phyloP scores from a whole-genome alignment of 2,113 vertebrate genomes.

The Gopherus evgoodei region DNA sequence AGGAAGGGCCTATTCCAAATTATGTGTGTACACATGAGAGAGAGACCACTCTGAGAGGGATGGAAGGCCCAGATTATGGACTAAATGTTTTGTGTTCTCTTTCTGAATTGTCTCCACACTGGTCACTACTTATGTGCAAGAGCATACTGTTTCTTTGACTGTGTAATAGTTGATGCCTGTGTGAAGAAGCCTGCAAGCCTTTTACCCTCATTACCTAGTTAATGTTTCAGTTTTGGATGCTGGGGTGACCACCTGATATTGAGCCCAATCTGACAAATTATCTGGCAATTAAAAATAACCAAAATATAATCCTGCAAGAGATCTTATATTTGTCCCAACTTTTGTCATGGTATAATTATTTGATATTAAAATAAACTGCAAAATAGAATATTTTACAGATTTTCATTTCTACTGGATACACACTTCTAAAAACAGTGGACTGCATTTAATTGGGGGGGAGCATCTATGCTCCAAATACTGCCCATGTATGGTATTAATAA shows the following conservation, averaged over 20 bases:
- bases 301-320: background rate
- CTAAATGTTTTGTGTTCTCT: accelerated
- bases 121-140: background rate
- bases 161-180: background rate
- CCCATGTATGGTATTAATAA: background rate
- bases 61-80: accelerated
- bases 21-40: background rate
- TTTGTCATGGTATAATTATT: background rate
- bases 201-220: too few relatives aligned
- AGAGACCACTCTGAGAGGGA: background rate
- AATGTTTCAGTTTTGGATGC: background rate
- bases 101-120: accelerated
- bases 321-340: background rate
- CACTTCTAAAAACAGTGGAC: background rate
- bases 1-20: background rate
- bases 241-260: background rate
- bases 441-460: accelerated
- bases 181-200: too few relatives aligned
- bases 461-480: background rate
- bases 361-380: constrained; percentile 1
- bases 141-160: accelerated
- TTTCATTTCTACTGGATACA: background rate
- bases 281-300: background rate
- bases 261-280: background rate
- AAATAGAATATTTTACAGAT: background rate